Base-by-base conservation (phyloP, 2,113 vertebrate species). In the Oncorhynchus masou region DNA sequence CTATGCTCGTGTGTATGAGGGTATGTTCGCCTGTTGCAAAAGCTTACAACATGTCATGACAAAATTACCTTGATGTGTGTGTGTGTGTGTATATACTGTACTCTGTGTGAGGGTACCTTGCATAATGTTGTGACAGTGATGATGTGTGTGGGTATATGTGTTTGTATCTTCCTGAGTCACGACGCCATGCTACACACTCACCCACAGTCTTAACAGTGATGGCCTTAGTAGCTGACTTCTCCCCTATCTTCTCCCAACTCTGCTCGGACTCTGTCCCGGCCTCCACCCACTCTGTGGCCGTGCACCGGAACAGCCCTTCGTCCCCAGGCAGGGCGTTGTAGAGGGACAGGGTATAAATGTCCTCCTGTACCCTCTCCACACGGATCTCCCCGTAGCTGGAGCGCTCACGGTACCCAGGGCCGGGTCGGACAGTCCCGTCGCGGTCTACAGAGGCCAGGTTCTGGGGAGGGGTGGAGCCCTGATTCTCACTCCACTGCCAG, bases 291-390 rank as follows among this genome's bases (percentile, higher is more conserved):
- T 98, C 96, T 0, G 94, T 95, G 79, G 94, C 95, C 0, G 90
- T 93, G 86, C 98, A 99, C 54, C 88, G 91, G n/a, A 99, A 99
- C 86, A 95, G 94, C 39, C 97, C 97, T 75, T 96, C 95, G 0
- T 99, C 98, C 0, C 91, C 92, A 20, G 96, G 95, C 83, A 95
- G 71, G 78, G 95, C 95, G 76, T 95, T 95, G 89, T 97, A 96
- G 85, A 99, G 84, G 78, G 94, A 93, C 82, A 99, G 90, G 57
- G 91, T 93, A 86, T 96, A 98, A 0, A 92, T 87, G 85, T 94
- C 94, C 0, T 91, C 84, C 20, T 85, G 93, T 62, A 93, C 89
- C 82, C 96, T 95, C 90, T 97, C 96, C 86, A 94, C 94, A 27
- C 96, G 95, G 54, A 99, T 74, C 77, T 95, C 96, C 11, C 97